Base-by-base conservation (phyloP, 2,797 vertebrate genomes). In the Gymnoscopelus braueri region DNA sequence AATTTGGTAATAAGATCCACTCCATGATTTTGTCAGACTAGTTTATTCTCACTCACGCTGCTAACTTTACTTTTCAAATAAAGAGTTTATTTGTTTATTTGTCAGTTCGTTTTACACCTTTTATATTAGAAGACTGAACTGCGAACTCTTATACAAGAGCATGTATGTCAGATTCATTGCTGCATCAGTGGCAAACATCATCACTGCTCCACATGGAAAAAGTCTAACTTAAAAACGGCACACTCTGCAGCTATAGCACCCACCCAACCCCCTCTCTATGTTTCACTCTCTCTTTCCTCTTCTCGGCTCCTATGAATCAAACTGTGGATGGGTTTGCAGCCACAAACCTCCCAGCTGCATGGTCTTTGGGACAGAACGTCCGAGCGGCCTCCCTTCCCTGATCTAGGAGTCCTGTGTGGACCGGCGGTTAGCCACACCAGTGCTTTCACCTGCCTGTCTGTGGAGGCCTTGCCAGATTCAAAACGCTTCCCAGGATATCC, bases 401-500 rank as follows among this genome's bases (percentile, higher is more conserved):
- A 80, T 71, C 71, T n/a, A 60, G 74, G 67, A 78, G 68, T 63
- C 76, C 77, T 65, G 74, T 70, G 81, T 78, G 83, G 65, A 75
- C 79, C 19, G 71, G 77, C 76, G 86, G 87, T 86, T 78, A 87
- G 79, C 80, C 84, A 79, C 78, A 82, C 69, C 80, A 71, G 75
- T 23, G 58, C 69, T 75, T 83, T 89, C 86, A 89, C 88, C 89
- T 90, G 82, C 81, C 65, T 67, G 71, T 58, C 69, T 64, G 74
- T 75, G 72, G 47, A 75, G 64, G 62, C 59, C 81, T 79, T 60
- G 67, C 53, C 74, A 80, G 76, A 76, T 64, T 72, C 39, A 65
- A 68, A 77, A 72, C 54, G 5, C 63, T 75, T 75, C 60, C 60
- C 60, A 48, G 60, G 60, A 44, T 11, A 48, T 62, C 60, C 60